phyloP scores from a whole-genome alignment of 2,113 vertebrate genomes.

The Cyphomyrus plagiostoma region DNA sequence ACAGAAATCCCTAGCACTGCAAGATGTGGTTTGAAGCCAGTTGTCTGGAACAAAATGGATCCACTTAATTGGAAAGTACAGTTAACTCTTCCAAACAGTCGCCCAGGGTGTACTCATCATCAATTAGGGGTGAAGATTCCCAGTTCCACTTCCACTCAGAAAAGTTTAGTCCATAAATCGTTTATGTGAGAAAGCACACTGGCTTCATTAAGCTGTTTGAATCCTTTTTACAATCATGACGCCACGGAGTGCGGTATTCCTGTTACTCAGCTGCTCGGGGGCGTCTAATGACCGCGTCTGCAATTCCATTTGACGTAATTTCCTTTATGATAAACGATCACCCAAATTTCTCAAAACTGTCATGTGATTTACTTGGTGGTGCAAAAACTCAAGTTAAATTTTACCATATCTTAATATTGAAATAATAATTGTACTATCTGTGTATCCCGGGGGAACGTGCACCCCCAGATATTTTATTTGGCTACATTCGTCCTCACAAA shows the following conservation, averaged over 20 bases:
- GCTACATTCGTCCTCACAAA: too few species aligned
- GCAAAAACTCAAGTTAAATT: not conserved
- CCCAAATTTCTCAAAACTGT: not conserved
- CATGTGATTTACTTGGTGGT: not conserved
- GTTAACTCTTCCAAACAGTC: not conserved
- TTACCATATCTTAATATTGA: not conserved
- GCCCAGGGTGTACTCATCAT: not conserved
- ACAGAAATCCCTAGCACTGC: not conserved
- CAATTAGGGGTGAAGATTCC: not conserved
- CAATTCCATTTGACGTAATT: not conserved
- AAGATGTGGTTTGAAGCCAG: not conserved
- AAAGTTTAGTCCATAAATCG: not conserved
- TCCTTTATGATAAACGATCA: not conserved
- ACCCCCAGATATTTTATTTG: too few species aligned
- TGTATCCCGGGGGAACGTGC: too few species aligned
- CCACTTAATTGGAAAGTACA: not conserved
- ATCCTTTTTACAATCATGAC: not conserved
- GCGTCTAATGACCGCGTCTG: not conserved
- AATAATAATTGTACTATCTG: not conserved
- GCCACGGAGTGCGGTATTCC: not conserved
- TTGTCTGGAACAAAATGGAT: not conserved
- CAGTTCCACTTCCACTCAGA: not conserved
- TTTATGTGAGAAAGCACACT: not conserved
- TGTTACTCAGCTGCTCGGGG: not conserved
- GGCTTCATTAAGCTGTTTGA: not conserved